Base-by-base conservation (phyloP, 92 coral and sea anemone genomes). In the Phenganax stokvisi region DNA sequence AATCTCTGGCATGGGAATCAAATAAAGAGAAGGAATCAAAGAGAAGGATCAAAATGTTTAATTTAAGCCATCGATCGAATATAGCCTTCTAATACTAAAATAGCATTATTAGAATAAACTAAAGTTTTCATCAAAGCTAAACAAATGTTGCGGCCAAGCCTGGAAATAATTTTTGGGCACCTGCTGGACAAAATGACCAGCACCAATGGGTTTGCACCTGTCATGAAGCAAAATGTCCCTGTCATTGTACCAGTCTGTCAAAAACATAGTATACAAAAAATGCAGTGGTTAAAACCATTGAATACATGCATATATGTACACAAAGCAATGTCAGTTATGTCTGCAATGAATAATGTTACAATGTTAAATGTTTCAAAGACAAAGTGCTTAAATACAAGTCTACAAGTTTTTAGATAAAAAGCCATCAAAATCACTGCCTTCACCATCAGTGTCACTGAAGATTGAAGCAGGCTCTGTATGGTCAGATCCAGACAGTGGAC, bases 391-490 rank as follows among this genome's bases (percentile, higher is more conserved):
- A 64, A 64, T 17, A 17, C 29, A 64, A 27, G 5, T 9, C 71
- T 64, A 64, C 8, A 64, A 17, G 71, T 64, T 47, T 10, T 17
- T 47, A 5, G 71, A 13, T 47, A 64, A 64, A 64, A 64, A 64
- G 29, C 31, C 44, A 20, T 10, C 71, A 64, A 64, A 64, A 64
- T 64, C 65, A 59, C 71, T 64, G 71, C 10, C 71, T 27, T 64
- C 71, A 64, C 44, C 29, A 47, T 64, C 44, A 64, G 71, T 27
- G 71, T 64, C 71, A 64, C 71, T 64, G 71, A 64, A 64, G 29
- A 5, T 1, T 64, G 6, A 13, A 64, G 71, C 25, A 27, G 5
- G 44, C 25, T 20, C 44, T 5, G 71, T 13, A 64, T n/a, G 44
- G 12, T 47, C 44, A 64, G 6, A 64, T 20, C 44, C 71, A 64